Base-by-base conservation (phyloP, 2,888 invertebrate genomes). In the Amiota mariae region DNA sequence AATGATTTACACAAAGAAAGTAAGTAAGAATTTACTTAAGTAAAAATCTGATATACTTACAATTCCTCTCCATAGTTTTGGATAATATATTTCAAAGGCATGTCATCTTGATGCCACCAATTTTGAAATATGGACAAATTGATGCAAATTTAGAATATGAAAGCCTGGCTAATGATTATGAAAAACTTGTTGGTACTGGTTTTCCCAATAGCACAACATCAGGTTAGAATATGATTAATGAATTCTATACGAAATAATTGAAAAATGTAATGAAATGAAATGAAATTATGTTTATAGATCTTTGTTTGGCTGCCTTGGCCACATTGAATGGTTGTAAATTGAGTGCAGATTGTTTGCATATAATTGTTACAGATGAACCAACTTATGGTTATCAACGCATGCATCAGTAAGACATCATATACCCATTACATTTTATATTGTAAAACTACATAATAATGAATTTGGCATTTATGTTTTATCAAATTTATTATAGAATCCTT, bases 381-480 rank as follows among this genome's bases (percentile, higher is more conserved):
- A 79, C 87, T 8, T 89, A 84, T 72, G 88, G 88, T 12, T 89
- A 89, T 76, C 86, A 86, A 51, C 84, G 88, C 2, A 89, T 87
- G 46, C 88, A 89, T 80, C 89, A 89, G 88, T 89, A 80, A 77
- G 87, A 82, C 64, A 15, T 46, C 10, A 54, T 10, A 18, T 46
- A 18, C 13, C 13, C 24, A 12, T 68, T 36, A 54, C n/a, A 54
- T 54, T 59, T 59, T 59, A 2, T 10, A 57, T 18, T 57, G 15
- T 11, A 20, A 59, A 59, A 59, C 54, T 15, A n/a, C n/a, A n/a
- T n/a, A 54, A 54, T 36, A 36, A 36, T 36, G 36, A 36, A 2
- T 36, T 36, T 36, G 36, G 36, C 36, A 36, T 36, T 61, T 18
- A 24, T 12, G 24, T 56, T 48, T 72, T 64, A 13, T 61, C 20